Conservation (phyloP, 2,888 invertebrate species). For the Drosophila pseudotalamancana region DNA sequence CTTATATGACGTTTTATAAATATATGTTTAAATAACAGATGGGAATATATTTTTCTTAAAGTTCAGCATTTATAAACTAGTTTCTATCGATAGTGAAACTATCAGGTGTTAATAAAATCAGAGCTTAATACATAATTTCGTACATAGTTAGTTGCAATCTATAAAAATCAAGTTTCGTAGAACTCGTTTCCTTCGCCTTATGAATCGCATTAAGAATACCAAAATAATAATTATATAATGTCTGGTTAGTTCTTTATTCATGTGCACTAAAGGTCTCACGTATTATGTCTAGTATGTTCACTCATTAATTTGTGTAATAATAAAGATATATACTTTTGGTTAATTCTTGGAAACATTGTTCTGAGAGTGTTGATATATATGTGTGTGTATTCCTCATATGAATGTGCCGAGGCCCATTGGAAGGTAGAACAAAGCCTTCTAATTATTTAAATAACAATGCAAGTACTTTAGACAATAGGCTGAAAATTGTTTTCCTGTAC, state of each 20-base stretch:
- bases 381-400: background rate
- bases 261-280: background rate
- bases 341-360: conserved; percentile 7
- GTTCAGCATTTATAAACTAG: conserved; percentile 19
- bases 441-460: conserved; percentile 52
- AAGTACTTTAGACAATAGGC: conserved; percentile 45
- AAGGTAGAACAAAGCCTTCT: conserved; percentile 31
- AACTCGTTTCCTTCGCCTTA: conserved; percentile 46
- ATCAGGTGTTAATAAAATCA: conserved; percentile 30
- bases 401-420: background rate
- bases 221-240: background rate
- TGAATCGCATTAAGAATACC: background rate
- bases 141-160: background rate
- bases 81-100: conserved; percentile 38
- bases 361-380: background rate
- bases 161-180: conserved; percentile 14
- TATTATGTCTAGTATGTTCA: background rate
- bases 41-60: background rate
- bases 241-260: background rate
- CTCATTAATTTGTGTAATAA: conserved; percentile 3
- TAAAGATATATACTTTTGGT: background rate
- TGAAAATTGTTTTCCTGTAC: conserved; percentile 28
- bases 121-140: background rate
- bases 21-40: background rate
- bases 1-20: background rate